Base-by-base conservation (phyloP, 2,797 vertebrate species). In the Arrhamphus sclerolepis region DNA sequence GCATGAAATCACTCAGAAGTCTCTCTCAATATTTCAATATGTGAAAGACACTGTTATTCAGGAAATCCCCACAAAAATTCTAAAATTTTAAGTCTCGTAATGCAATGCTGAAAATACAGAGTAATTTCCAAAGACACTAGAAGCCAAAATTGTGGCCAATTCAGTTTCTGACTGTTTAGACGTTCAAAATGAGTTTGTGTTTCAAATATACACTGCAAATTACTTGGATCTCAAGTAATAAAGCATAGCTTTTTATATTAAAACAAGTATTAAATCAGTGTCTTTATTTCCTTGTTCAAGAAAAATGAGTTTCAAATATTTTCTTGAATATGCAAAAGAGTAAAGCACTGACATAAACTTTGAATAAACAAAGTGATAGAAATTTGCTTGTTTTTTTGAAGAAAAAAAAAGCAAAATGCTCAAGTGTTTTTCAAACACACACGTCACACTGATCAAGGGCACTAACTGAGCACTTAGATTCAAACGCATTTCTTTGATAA, bases 401-500 rank as follows among this genome's bases (percentile, higher is more conserved):
- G 59, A 59, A 56, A 44, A 41, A 59, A 58, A 29, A 29, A 18
- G 13, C 13, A 57, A 28, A 17, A 6, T 20, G 58, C n/a, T 53
- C 3, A 3, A 61, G 40, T 43, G 42, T 66, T 70, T 65, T 64
- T 22, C 1, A 62, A 20, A 3, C 24, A 22, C 50, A 48, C 1
- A 38, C 34, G 14, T 38, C 34, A 52, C 49, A 59, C 59, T 65
- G 59, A 63, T 64, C 43, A 53, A 54, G 57, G 51, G 24, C 57
- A 71, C 20, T 10, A 48, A 52, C 22, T 1, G 16, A 66, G 53
- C 69, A 52, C 66, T 76, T 70, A 49, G 64, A 83, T 72, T 79
- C 41, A 22, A 39, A 79, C 22, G 46, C 19, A 58, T 81, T 80
- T 80, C 70, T 82, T 24, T 77, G 77, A 77, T 51, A 89, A 89